Conservation (phyloP, 2,888 invertebrate genomes). For the Pachymerium ferrugineum region DNA sequence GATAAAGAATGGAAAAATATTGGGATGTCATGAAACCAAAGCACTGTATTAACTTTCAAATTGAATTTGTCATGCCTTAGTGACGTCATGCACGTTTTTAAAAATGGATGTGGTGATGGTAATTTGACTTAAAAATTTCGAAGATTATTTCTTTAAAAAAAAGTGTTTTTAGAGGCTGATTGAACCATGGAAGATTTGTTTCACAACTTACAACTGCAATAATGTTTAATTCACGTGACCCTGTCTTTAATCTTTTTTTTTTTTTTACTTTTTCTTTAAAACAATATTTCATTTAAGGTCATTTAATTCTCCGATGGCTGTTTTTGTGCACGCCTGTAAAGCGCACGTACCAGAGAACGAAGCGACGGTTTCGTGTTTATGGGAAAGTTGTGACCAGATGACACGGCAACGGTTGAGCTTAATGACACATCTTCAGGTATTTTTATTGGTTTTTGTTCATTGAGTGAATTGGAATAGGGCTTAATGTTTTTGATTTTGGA, state of each 20-base stretch:
- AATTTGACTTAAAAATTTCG: no score
- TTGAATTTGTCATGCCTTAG: no score
- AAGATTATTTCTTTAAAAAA: not conserved
- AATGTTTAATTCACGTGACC: not conserved
- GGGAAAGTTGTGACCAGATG: conserved; percentile 85
- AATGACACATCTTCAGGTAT: conserved; percentile 79
- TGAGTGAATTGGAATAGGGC: not conserved
- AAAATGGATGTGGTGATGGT: no score
- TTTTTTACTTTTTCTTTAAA: not conserved
- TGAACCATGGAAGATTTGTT: not conserved
- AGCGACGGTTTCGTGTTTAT: conserved; percentile 73
- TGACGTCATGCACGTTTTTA: no score
- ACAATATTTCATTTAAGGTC: conserved; percentile 41
- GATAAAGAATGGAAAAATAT: no score
- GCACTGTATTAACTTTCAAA: no score
- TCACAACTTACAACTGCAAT: not conserved
- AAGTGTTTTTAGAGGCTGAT: no score
- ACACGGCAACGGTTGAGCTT: conserved; percentile 86
- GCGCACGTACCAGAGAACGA: conserved; percentile 68
- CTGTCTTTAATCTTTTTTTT: not conserved
- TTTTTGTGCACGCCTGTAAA: conserved; percentile 80
- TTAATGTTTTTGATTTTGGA: conserved; percentile 34
- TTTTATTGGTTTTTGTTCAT: not conserved
- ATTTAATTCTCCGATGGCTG: conserved; percentile 49
- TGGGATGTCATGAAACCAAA: no score